Base-by-base conservation (phyloP, 2,888 invertebrate genomes). In the Epirrita christyi region DNA sequence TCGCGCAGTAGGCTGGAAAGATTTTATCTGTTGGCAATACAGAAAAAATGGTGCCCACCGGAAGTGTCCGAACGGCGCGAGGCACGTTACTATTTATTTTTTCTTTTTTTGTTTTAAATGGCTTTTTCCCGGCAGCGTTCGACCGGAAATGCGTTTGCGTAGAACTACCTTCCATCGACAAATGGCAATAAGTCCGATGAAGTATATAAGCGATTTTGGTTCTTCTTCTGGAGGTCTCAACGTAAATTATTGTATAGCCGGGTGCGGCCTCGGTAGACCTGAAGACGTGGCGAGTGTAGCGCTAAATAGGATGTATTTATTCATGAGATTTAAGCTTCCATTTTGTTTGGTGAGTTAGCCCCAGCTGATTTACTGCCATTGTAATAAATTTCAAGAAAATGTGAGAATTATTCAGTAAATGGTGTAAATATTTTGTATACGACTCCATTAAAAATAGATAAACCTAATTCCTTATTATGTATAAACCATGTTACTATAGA, bases 11-110 rank as follows among this genome's bases (percentile, higher is more conserved):
- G 89, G 87, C 85, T 86, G 90, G 91, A 92, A 92, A 92, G 92
- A 92, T 92, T 92, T 91, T 92, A 92, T 92, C 92, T 89, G 91
- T 88, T 91, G 87, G 89, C 91, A 90, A 91, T 92, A 92, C 89
- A 92, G 91, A 91, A 92, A 92, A 91, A 92, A 92, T 91, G 89
- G 92, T 90, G 92, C 87, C 91, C 91, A 92, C 92, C 92, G 92
- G 92, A 92, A 92, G 92, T 91, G 92, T 91, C 92, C 92, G 88
- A 92, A 85, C 88, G 85, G 87, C 86, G 88, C 84, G 84, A 87
- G 81, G 88, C 89, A 84, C 87, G 88, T 86, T 88, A 90, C 90
- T 84, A 89, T 89, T 91, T 91, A 21, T 88, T 38, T 52, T 88
- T 83, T 78, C 72, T 86, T 90, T 91, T n/a, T 91, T 92, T 92